These are phyloP conservation scores for Charanyca ferruginea DNA, from an alignment of 2,888 invertebrate species.

Conservation along the genomic window DNA sequence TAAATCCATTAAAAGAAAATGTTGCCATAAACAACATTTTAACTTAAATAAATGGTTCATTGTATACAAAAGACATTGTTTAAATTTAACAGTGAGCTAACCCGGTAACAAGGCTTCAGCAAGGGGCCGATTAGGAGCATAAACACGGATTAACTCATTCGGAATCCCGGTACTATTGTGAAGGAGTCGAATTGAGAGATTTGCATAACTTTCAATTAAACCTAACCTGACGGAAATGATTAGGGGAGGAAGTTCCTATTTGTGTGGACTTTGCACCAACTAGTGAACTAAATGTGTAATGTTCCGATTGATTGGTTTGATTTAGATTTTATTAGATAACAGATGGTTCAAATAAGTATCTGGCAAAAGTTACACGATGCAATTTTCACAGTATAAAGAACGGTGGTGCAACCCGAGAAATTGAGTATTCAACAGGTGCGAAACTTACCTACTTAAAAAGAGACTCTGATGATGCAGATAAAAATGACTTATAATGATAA, in stretches of 20 bases:
- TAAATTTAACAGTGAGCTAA: conserved; percentile 88
- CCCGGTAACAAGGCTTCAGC: conserved; percentile 87
- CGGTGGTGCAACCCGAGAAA: not conserved
- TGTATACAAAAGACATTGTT: conserved; percentile 87
- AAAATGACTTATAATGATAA: conserved; percentile 13
- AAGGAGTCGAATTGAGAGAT: conserved; percentile 90
- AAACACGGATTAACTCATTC: conserved; percentile 91
- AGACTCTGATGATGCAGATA: not conserved
- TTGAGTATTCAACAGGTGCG: not conserved
- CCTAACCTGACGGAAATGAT: conserved; percentile 88
- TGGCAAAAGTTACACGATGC: no score
- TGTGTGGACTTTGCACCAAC: conserved; percentile 65
- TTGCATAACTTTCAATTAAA: conserved; percentile 91
- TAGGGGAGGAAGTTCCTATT: conserved; percentile 84
- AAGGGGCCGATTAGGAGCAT: conserved; percentile 90
- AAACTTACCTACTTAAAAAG: no score
- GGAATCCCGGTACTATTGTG: conserved; percentile 90
- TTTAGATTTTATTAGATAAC: conserved; percentile 1
- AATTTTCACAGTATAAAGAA: no score
- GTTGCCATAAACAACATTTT: conserved; percentile 78
- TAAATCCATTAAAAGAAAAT: conserved; percentile 74
- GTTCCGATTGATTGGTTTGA: conserved; percentile 28
- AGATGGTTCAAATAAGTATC: not conserved
- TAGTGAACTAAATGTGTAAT: conserved; percentile 36
- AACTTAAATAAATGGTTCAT: conserved; percentile 83